Conservation (phyloP, 2,113 vertebrate genomes). For the Tyrannus savana region DNA sequence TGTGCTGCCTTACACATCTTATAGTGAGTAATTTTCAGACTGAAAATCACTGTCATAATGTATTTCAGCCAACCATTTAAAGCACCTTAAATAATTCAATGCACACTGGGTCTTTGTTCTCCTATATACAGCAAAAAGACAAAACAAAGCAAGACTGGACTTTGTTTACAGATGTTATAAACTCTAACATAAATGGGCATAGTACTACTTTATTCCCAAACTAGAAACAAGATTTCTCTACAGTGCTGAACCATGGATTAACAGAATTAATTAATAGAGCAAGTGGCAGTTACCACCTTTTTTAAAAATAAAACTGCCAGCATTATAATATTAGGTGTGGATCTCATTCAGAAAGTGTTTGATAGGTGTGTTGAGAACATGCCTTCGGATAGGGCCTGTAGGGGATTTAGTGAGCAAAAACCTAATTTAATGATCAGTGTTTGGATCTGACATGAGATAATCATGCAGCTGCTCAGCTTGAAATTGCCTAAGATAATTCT, state of each 20-base stretch:
- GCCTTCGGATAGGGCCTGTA: background rate
- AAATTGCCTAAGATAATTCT: background rate
- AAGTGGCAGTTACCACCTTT: background rate
- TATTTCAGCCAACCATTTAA: background rate
- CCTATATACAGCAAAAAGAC: background rate
- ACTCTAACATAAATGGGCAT: background rate
- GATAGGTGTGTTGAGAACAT: background rate
- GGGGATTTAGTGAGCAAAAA: background rate
- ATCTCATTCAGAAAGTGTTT: background rate
- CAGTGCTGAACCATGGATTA: background rate
- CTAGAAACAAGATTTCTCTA: background rate
- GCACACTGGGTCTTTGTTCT: background rate
- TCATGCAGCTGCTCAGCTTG: background rate
- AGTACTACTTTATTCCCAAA: background rate
- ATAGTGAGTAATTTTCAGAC: background rate
- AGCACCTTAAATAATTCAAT: background rate
- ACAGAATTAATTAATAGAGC: background rate
- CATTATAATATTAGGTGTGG: background rate
- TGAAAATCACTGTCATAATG: background rate
- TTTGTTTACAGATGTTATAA: background rate
- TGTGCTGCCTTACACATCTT: background rate
- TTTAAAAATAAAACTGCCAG: background rate
- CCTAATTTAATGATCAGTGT: background rate
- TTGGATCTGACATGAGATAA: background rate
- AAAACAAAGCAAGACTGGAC: background rate